Evolutionary conservation across 2,888 invertebrate genomes (phyloP).

Genomic region (Helicoverpa assulta): DNA sequence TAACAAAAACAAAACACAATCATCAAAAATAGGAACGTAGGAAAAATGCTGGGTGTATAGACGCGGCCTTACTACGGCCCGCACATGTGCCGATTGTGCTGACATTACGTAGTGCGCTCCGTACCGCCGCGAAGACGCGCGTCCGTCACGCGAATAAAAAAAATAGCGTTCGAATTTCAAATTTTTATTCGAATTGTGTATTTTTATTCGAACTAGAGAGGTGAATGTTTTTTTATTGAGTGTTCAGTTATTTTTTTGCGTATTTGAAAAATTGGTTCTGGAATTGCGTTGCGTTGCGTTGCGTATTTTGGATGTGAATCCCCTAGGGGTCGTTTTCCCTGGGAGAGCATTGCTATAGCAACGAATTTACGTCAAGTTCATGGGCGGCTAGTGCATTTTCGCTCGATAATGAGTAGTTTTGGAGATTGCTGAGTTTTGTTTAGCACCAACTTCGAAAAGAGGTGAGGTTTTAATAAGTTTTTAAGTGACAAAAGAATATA

Average conservation of each 20-base stretch:
- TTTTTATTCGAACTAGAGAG: slow-evolving; percentile 67
- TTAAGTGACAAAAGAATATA: slow-evolving; percentile 17
- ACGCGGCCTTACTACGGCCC: slow-evolving; percentile 77
- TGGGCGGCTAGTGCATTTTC: slow-evolving; percentile 88
- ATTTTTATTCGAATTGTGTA: slow-evolving; percentile 64
- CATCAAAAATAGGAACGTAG: slow-evolving; percentile 31
- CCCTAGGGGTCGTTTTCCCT: slow-evolving; percentile 75
- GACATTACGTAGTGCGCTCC: slow-evolving; percentile 89
- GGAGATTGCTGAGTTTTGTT: slow-evolving; percentile 64
- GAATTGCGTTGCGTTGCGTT: slow-evolving; percentile 65
- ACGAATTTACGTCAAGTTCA: slow-evolving; percentile 86
- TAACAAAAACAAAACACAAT: neutral
- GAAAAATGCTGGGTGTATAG: slow-evolving; percentile 73
- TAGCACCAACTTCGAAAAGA: slow-evolving; percentile 47
- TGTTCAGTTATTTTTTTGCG: slow-evolving; percentile 54
- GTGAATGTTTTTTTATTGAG: slow-evolving; percentile 70
- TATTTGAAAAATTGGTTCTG: slow-evolving; percentile 57
- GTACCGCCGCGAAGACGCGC: slow-evolving; percentile 83
- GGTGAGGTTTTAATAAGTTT: slow-evolving; percentile 54
- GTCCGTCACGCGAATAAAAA: slow-evolving; percentile 71
- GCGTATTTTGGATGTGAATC: slow-evolving; percentile 72
- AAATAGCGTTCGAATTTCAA: slow-evolving; percentile 71
- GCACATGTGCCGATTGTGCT: slow-evolving; percentile 88
- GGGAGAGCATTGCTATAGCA: slow-evolving; percentile 86
- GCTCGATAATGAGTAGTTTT: slow-evolving; percentile 84